Evolutionary conservation across 2,888 invertebrate species (phyloP), one percentile per base, ranked within the genome.

Genomic region (Drosophila kanekoi): DNA sequence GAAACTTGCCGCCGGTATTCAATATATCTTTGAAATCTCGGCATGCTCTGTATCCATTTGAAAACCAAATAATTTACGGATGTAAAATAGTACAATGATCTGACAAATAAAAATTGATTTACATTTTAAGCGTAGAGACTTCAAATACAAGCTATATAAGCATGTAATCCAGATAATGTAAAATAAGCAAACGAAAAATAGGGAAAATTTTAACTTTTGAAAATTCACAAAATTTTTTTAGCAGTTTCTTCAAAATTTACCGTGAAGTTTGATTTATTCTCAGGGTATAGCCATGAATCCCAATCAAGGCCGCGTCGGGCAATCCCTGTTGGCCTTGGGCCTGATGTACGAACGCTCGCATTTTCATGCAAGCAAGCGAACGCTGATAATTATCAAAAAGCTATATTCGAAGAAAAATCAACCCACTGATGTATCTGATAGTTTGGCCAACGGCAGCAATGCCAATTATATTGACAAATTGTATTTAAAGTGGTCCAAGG

Each of bases 381-480:
- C 54, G 4, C 8, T 75, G 3, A 43, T 11, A 2, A 9, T 38
- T 5, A 10, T 16, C 16, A 8, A 10, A 9, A 8, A 3, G 0
- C n/a, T 37, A 0, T 16, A 3, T 32, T 13, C 35, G 5, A 28
- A 18, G 11, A n/a, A 2, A 2, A 20, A 51, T 4, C 10, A 3
- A 4, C 5, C 41, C 9, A 0, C 43, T 10, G n/a, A 1, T 1
- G 52, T 72, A 4, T 1, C 8, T 0, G 89, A 85, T 1, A 72
- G 72, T 18, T 37, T 87, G 23, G 80, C 69, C 4, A 79, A 57
- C 16, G 89, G 85, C 16, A 67, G 52, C 38, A 87, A 75, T 56
- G 89, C 89, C 1, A 38, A 37, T 11, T 86, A 86, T 23, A 72
- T 86, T 0, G 86, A 86, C 14, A 45, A 41, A 4, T 28, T 88